Conservation (phyloP, 2,888 invertebrate species). For the Pristionchus exspectatus region DNA sequence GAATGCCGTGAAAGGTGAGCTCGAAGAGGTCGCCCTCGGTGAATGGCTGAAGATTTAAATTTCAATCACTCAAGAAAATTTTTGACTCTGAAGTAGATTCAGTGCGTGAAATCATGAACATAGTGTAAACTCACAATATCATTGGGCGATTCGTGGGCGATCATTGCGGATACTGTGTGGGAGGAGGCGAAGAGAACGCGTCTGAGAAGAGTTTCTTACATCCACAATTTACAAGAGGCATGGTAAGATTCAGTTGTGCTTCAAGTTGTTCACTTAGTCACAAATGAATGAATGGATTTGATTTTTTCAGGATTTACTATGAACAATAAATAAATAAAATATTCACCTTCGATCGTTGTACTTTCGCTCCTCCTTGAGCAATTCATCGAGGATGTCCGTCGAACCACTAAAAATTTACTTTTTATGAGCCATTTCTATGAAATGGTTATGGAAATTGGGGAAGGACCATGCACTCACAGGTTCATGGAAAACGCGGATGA, state of each 20-base stretch:
- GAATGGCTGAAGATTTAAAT: constrained; percentile 63
- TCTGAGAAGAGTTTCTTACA: neutral
- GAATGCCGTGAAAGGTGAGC: constrained; percentile 65
- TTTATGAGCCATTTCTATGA: neutral
- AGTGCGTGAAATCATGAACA: too few relatives aligned
- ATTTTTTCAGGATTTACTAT: neutral
- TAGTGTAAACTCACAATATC: constrained; percentile 63
- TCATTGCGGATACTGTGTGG: constrained; percentile 58
- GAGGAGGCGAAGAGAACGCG: constrained; percentile 63
- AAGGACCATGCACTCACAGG: neutral
- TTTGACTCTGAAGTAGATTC: too few relatives aligned
- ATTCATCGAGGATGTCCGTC: constrained; percentile 57
- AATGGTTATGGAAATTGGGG: too few relatives aligned
- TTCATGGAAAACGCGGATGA: neutral
- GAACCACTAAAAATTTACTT: neutral
- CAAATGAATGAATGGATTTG: neutral
- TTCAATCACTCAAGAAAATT: neutral
- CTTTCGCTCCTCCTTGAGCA: constrained; percentile 63
- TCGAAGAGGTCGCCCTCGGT: constrained; percentile 62
- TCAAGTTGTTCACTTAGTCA: neutral
- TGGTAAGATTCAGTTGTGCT: neutral
- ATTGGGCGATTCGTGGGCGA: constrained; percentile 61
- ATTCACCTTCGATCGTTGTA: constrained; percentile 63
- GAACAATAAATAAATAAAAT: neutral
- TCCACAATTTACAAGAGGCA: neutral